phyloP scores from a whole-genome alignment of 2,797 vertebrate species.

The Myripristis murdjan region DNA sequence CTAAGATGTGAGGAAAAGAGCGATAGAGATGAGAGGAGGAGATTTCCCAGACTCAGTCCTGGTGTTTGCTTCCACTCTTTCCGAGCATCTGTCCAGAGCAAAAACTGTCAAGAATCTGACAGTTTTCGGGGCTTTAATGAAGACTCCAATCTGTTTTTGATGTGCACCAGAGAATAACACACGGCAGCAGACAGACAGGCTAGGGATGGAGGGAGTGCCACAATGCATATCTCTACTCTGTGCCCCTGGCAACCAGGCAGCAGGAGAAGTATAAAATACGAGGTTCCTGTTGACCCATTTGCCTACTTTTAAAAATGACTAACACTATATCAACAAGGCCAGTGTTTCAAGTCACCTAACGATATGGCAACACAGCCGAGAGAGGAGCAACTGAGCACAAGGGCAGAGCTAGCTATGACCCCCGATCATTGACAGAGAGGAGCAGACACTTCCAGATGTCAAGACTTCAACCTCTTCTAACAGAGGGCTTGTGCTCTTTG shows the following conservation, averaged over 20 bases:
- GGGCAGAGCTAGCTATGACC: not conserved
- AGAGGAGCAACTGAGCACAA: slow-evolving; percentile 13
- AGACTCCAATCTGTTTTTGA: slow-evolving; percentile 74
- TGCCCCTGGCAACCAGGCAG: slow-evolving; percentile 47
- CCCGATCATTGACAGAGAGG: not conserved
- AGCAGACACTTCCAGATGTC: slow-evolving; percentile 12
- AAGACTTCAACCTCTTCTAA: slow-evolving; percentile 13
- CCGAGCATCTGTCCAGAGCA: slow-evolving; percentile 69
- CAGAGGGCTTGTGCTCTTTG: slow-evolving; percentile 17
- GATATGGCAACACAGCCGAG: not conserved
- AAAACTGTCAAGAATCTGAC: slow-evolving; percentile 71
- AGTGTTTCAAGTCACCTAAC: not conserved
- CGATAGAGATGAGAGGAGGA: slow-evolving; percentile 43
- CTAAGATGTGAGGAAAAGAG: slow-evolving; percentile 22
- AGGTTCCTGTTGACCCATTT: slow-evolving; percentile 18
- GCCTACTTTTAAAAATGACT: slow-evolving; percentile 9
- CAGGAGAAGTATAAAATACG: not conserved
- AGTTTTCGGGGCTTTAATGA: slow-evolving; percentile 72
- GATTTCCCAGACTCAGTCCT: slow-evolving; percentile 40
- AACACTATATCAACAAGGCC: not conserved
- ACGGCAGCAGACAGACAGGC: slow-evolving; percentile 36
- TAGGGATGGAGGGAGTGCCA: slow-evolving; percentile 21
- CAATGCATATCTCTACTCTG: slow-evolving; percentile 46
- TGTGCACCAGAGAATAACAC: slow-evolving; percentile 48
- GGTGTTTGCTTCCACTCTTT: slow-evolving; percentile 54